Evolutionary conservation across 1,140 invertebrate genomes (phyloP).

Genomic region (Ganaspis sp.): DNA sequence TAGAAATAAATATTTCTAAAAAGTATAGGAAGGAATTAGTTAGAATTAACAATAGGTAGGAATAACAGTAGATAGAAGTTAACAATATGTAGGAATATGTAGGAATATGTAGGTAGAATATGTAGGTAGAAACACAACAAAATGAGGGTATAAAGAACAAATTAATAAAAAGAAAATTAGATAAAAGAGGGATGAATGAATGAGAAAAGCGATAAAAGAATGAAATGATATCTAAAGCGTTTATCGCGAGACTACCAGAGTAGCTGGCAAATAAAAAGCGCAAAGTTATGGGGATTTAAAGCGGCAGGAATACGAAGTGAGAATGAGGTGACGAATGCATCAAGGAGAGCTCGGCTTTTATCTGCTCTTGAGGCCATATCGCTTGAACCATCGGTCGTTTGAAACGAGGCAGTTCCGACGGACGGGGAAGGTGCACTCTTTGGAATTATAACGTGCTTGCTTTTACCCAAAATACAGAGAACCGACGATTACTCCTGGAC

Average conservation of each 20-base stretch:
- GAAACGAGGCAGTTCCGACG: background rate
- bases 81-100: no score
- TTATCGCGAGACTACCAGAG: no score
- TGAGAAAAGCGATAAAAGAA: background rate
- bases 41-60: no score
- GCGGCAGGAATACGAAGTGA: background rate
- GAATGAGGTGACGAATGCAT: conserved; percentile 11
- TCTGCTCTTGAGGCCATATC: background rate
- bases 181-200: no score
- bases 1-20: no score
- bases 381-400: background rate
- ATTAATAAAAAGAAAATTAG: no score
- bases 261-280: background rate
- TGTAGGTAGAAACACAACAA: no score
- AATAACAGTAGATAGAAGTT: no score
- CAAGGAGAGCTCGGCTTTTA: background rate
- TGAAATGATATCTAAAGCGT: background rate
- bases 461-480: background rate
- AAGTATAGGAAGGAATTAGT: no score
- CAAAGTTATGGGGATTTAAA: background rate
- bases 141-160: no score
- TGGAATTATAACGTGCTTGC: background rate
- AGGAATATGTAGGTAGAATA: no score
- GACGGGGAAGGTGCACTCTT: background rate
- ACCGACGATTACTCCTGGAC: background rate